Conservation (phyloP, 2,797 vertebrate genomes). For the Sylvia borin region DNA sequence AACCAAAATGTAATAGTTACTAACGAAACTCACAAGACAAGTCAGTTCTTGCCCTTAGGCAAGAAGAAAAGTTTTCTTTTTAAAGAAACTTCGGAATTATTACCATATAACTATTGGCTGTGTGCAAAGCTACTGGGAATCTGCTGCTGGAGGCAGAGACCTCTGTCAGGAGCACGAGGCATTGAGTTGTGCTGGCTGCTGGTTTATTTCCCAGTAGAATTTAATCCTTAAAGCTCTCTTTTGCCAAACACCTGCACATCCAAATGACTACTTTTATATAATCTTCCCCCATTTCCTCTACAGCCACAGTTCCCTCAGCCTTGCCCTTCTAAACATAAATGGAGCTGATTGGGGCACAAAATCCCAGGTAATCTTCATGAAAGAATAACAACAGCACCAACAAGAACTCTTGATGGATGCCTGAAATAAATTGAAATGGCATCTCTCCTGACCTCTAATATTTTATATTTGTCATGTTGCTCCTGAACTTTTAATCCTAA, state of each 20-base stretch:
- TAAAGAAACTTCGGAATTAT: conserved; percentile 11
- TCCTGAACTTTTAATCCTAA: neutral
- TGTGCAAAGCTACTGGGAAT: neutral
- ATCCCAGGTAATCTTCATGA: neutral
- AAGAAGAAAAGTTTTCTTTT: neutral
- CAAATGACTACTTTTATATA: neutral
- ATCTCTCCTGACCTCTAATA: neutral
- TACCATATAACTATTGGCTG: neutral
- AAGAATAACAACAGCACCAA: neutral
- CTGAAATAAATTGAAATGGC: neutral
- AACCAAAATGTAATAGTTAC: neutral
- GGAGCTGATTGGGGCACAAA: neutral
- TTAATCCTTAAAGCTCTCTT: conserved; percentile 12
- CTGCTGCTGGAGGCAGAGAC: neutral
- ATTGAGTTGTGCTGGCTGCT: neutral
- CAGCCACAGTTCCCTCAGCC: neutral
- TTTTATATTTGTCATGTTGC: neutral
- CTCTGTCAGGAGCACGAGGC: neutral
- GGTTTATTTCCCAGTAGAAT: neutral
- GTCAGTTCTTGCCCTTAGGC: neutral
- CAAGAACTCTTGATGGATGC: neutral
- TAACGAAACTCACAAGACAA: neutral
- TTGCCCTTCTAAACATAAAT: neutral
- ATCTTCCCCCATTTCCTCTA: neutral
- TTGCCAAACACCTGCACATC: conserved; percentile 3